Evolutionary conservation across 2,888 invertebrate genomes (phyloP).

Genomic region (Belgica antarctica): DNA sequence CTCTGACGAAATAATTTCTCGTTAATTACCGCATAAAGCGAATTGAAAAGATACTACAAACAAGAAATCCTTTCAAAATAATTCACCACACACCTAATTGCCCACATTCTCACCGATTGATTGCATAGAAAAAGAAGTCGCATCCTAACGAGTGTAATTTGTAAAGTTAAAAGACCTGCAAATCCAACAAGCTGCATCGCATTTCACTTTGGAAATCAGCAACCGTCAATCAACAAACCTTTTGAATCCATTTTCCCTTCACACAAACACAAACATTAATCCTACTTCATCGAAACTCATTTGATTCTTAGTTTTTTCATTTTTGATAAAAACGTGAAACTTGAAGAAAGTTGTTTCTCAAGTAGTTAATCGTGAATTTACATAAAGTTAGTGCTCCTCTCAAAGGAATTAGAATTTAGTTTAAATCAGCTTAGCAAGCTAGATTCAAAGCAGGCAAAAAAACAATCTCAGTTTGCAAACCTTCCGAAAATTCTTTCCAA

Average conservation of each 20-base stretch:
- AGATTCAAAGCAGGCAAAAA: neutral
- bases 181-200: neutral
- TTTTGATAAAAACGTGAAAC: no score
- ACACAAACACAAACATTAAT: no score
- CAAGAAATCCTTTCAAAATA: conserved; percentile 21
- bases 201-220: neutral
- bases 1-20: conserved; percentile 46
- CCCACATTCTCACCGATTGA: neutral
- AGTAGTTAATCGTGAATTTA: no score
- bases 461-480: conserved; percentile 13
- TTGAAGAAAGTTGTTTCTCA: no score
- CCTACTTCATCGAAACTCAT: neutral
- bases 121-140: neutral
- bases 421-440: neutral
- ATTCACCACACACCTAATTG: conserved; percentile 4
- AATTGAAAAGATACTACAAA: neutral
- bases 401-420: conserved; percentile 9
- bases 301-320: neutral
- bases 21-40: conserved; percentile 29
- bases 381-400: conserved; percentile 32
- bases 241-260: neutral
- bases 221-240: neutral
- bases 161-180: neutral
- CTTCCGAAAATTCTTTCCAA: neutral
- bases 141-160: no score